phyloP scores from a whole-genome alignment of 2,888 invertebrate genomes.

The Leucophora obtusa region DNA sequence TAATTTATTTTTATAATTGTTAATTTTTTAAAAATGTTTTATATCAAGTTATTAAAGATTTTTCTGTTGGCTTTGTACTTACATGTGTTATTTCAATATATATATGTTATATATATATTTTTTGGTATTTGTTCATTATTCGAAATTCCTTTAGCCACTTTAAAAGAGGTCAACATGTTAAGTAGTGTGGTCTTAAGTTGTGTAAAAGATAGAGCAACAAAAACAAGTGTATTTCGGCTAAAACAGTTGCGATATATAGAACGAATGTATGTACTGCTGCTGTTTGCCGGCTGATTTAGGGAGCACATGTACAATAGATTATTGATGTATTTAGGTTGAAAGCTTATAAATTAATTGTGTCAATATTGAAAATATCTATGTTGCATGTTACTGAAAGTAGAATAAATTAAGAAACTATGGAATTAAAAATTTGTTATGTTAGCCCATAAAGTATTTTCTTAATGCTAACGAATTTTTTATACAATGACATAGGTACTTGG shows the following conservation, averaged over 20 bases:
- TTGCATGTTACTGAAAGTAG: not conserved
- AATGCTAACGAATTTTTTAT: too few relatives aligned
- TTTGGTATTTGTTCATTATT: not conserved
- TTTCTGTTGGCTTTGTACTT: conserved; percentile 21
- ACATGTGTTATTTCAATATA: conserved; percentile 27
- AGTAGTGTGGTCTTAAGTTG: conserved; percentile 38
- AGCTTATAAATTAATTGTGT: conserved; percentile 50
- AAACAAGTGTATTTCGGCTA: conserved; percentile 22
- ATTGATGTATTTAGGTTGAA: conserved; percentile 45
- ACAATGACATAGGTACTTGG: too few relatives aligned
- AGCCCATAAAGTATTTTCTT: too few relatives aligned
- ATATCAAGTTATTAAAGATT: conserved; percentile 12
- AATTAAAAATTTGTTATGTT: not conserved
- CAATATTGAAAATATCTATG: conserved; percentile 23
- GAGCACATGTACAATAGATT: not conserved
- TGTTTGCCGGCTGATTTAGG: conserved; percentile 8
- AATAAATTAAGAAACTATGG: not conserved
- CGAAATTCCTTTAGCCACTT: conserved; percentile 17
- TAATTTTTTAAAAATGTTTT: conserved; percentile 5
- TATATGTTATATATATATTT: too few relatives aligned
- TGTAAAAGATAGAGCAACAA: not conserved
- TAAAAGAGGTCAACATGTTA: conserved; percentile 59
- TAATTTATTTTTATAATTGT: not conserved
- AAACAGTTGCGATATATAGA: conserved; percentile 2
- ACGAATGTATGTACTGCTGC: conserved; percentile 2